Percentiles rank a stretch among this genome's conserved stretches.
Conservation (phyloP, 2,113 vertebrate genomes). For the Pelobates fuscus region DNA sequence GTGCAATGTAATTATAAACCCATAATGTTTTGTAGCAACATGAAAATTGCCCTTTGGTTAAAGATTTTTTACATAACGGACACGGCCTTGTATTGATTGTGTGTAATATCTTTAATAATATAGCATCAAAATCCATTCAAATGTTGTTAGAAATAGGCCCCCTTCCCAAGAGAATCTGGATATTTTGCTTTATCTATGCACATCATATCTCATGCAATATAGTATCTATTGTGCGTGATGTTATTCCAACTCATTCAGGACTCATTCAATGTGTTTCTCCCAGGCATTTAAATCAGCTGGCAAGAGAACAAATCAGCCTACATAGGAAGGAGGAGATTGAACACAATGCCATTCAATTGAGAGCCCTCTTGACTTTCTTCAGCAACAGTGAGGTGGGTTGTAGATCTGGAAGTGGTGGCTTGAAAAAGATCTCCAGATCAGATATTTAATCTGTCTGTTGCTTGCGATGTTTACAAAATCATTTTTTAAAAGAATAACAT, state of each 20-base stretch:
- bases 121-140: background rate
- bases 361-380: conserved; percentile 77
- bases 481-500: no score
- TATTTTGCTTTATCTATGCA: background rate
- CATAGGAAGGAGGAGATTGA: conserved; percentile 60
- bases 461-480: no score
- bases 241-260: background rate
- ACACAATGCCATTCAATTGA: conserved; percentile 62
- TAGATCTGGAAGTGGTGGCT: no score
- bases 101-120: background rate
- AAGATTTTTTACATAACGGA: background rate
- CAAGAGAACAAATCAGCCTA: conserved; percentile 55
- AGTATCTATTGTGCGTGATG: no score
- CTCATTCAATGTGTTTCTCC: conserved; percentile 6
- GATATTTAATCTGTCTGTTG: no score
- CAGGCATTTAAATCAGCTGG: conserved; percentile 70
- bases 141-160: background rate
- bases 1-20: no score
- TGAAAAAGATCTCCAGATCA: no score
- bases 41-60: background rate
- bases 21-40: background rate
- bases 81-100: background rate
- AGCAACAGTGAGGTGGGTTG: conserved; percentile 75
- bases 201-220: background rate
- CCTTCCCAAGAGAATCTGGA: no score